Base-by-base conservation (phyloP, 2,888 invertebrate genomes). In the Cyclophora albipunctata region DNA sequence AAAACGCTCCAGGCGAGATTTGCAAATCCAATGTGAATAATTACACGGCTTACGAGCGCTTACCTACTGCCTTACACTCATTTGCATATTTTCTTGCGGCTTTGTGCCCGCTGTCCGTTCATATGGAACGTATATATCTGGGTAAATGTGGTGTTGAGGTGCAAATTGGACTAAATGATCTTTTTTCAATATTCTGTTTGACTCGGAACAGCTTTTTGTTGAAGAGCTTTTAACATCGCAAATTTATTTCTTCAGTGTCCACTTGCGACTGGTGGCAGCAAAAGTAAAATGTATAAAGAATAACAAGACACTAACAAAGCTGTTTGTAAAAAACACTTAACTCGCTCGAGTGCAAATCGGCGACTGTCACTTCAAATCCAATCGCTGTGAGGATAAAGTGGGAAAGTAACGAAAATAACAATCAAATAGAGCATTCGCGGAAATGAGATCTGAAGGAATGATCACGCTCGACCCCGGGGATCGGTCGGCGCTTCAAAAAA, bases 401-500 rank as follows among this genome's bases (percentile, higher is more conserved):
- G 77, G 75, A 80, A 78, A 83, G 84, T 78, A 80, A 84, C 84
- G 85, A 84, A 87, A 87, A 87, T 86, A 87, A 88, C 87, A 88
- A 87, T 87, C 87, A 85, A 86, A 82, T 79, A 83, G 84, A 86
- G 78, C 85, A 85, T 86, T 81, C 81, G 71, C 78, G 84, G 83
- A 86, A 88, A 88, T 86, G 86, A 87, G 88, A 86, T 87, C 85
- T 78, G 81, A 84, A 83, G 81, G 81, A 86, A 84, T 83, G 84
- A 87, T 89, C 85, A 77, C 83, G 75, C 76, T 69, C 84, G 81
- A 80, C 89, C 90, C 87, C 83, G 77, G 90, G 88, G 90, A 89
- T 84, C 88, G 81, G 88, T 89, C 89, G 90, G 89, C 90, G 90
- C 90, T 90, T 90, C 89, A 90, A 91, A 90, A 81, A 84, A 73